Percentiles rank a stretch among this genome's conserved stretches.
These are phyloP conservation scores for Gambusia yucatana DNA, from an alignment of 2,797 vertebrate genomes.

Conservation along the genomic window DNA sequence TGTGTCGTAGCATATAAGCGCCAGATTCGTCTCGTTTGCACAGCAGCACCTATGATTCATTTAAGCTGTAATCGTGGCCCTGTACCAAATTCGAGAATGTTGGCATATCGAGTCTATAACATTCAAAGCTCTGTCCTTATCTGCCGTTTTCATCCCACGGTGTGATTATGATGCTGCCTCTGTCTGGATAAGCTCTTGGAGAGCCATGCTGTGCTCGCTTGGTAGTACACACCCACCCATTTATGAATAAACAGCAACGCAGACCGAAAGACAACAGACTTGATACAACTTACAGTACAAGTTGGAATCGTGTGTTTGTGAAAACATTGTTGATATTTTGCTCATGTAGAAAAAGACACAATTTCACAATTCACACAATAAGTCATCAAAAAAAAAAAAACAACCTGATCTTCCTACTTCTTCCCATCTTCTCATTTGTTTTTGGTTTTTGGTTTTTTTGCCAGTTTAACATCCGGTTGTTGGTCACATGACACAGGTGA, in stretches of 20 bases:
- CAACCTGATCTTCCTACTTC: too few species aligned
- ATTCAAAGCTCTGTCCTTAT: constrained; percentile 48
- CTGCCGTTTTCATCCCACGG: constrained; percentile 38
- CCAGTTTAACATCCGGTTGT: too few species aligned
- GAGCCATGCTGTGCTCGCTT: constrained; percentile 26
- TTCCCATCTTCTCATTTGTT: too few species aligned
- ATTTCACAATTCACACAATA: too few species aligned
- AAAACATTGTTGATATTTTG: too few species aligned
- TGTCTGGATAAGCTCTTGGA: constrained; percentile 56
- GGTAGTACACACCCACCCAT: constrained; percentile 27
- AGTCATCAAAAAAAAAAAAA: too few species aligned
- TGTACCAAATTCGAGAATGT: constrained; percentile 44
- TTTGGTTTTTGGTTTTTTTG: too few species aligned
- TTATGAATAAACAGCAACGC: constrained; percentile 22
- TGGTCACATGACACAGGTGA: too few species aligned
- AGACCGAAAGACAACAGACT: constrained; percentile 10
- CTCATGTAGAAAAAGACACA: too few species aligned
- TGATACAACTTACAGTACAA: constrained; percentile 2
- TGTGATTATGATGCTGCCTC: constrained; percentile 59
- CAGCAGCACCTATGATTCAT: constrained; percentile 42
- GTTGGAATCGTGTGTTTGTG: neutral
- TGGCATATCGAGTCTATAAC: constrained; percentile 43
- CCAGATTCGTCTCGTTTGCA: constrained; percentile 17
- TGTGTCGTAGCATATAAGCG: neutral
- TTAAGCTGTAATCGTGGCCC: constrained; percentile 43